phyloP scores from a whole-genome alignment of 1,140 invertebrate genomes.

The Armadillidium nasatum region DNA sequence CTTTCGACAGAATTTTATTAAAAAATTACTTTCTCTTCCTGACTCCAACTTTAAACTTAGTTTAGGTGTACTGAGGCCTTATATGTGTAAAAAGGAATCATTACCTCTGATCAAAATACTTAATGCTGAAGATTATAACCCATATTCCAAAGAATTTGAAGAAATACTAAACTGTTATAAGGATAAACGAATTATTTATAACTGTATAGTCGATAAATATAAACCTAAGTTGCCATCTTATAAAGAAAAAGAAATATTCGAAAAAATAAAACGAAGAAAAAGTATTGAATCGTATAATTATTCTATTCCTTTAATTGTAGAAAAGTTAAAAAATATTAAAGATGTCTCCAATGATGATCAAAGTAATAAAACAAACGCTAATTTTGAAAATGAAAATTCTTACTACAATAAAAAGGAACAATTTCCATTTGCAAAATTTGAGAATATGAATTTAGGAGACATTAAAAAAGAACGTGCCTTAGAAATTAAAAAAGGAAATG shows the following conservation, averaged over 20 bases:
- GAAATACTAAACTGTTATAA: background rate
- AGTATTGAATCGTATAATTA: background rate
- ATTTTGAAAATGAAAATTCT: background rate
- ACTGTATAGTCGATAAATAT: background rate
- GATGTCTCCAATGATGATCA: background rate
- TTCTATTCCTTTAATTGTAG: background rate
- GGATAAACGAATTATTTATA: background rate
- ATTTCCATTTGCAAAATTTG: background rate
- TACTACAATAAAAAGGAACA: background rate
- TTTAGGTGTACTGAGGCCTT: no score
- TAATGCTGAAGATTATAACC: no score
- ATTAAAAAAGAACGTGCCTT: no score
- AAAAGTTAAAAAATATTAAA: background rate
- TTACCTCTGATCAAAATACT: no score
- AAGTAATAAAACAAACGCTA: background rate
- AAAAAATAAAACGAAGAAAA: background rate
- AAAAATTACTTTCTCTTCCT: no score
- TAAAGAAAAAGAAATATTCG: background rate
- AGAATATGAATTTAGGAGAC: background rate
- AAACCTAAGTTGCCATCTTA: background rate
- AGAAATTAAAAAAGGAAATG: background rate
- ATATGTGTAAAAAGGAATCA: no score
- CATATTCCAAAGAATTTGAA: no score
- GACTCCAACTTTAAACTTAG: no score
- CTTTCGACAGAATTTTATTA: no score